Evolutionary conservation across 2,113 vertebrate species (phyloP).

Genomic region (Hydrolagus affinis): DNA sequence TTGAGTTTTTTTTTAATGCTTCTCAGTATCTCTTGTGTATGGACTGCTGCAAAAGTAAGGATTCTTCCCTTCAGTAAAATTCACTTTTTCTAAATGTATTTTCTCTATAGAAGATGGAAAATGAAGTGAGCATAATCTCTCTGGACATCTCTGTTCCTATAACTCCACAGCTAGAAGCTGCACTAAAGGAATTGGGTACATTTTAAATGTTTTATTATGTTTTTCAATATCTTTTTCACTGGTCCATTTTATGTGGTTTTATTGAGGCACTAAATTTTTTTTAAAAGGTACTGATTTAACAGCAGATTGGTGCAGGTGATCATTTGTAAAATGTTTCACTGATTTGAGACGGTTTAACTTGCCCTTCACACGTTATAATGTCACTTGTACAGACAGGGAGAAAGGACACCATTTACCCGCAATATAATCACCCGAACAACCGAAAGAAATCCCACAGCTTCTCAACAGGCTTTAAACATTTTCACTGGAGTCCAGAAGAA

Average conservation of each 20-base stretch:
- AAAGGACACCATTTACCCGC: not conserved
- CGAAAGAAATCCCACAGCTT: not conserved
- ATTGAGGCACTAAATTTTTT: not conserved
- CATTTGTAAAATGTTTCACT: not conserved
- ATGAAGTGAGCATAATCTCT: too few relatives aligned
- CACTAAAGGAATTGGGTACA: not conserved
- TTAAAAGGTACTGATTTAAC: slow-evolving; percentile 2
- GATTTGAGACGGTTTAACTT: not conserved
- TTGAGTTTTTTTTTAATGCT: too few relatives aligned
- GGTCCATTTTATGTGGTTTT: not conserved
- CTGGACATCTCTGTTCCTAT: too few relatives aligned
- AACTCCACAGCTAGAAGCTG: not conserved
- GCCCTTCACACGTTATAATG: not conserved
- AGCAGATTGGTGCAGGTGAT: not conserved
- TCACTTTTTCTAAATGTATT: too few relatives aligned
- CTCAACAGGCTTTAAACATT: not conserved
- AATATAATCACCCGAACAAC: not conserved
- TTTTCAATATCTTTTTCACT: not conserved
- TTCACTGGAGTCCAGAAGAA: not conserved
- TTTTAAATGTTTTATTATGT: slow-evolving; percentile 1
- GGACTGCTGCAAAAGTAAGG: too few relatives aligned
- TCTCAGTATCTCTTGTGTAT: too few relatives aligned
- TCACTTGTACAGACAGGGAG: not conserved
- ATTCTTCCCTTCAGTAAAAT: too few relatives aligned
- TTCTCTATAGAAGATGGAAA: too few relatives aligned